Evolutionary conservation across 2,888 invertebrate species (phyloP).

Genomic region (Peribatodes rhomboidaria): DNA sequence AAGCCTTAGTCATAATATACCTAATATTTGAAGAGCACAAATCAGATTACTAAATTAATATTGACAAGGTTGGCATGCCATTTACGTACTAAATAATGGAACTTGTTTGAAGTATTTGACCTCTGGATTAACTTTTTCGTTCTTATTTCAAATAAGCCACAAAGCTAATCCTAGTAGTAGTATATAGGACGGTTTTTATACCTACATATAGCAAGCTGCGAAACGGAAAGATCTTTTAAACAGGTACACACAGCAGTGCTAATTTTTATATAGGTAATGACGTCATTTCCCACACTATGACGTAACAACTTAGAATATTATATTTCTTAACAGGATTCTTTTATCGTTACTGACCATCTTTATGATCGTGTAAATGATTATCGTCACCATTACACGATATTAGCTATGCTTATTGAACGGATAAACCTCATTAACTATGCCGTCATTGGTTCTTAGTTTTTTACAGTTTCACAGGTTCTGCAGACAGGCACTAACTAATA

Average conservation of each 20-base stretch:
- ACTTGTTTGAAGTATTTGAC: too few species aligned
- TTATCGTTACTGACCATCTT: slow-evolving; percentile 4
- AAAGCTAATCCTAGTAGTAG: too few species aligned
- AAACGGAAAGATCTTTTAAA: neutral
- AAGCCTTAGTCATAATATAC: neutral
- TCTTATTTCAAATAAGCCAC: too few species aligned
- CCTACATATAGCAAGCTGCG: neutral
- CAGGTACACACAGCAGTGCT: too few species aligned
- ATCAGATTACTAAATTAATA: neutral
- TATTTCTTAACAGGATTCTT: neutral
- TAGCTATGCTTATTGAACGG: neutral
- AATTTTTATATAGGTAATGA: neutral
- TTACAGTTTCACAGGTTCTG: slow-evolving; percentile 1
- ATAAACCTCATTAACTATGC: slow-evolving; percentile 5
- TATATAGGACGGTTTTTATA: neutral
- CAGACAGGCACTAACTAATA: neutral
- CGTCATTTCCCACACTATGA: slow-evolving; percentile 1
- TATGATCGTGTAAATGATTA: neutral
- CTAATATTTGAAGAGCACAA: neutral
- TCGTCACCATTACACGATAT: slow-evolving; percentile 6
- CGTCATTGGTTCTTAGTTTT: slow-evolving; percentile 12
- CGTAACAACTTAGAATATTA: neutral
- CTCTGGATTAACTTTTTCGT: too few species aligned
- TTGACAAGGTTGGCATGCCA: too few species aligned
- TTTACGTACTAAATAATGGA: too few species aligned